phyloP scores from a whole-genome alignment of 2,888 invertebrate genomes.

The Eledone cirrhosa region DNA sequence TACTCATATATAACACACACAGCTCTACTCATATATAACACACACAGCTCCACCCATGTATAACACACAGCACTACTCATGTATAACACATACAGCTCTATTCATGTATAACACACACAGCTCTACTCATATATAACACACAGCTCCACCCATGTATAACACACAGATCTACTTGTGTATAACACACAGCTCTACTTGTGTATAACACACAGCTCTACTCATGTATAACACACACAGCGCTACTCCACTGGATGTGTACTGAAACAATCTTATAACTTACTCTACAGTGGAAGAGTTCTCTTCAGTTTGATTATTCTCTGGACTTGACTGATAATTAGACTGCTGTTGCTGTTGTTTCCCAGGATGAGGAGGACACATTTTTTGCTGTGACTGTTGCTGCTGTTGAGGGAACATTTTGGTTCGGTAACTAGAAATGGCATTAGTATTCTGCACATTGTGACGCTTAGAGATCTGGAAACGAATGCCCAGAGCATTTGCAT shows the following conservation, averaged over 20 bases:
- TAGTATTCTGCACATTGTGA: constrained; percentile 71
- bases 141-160: no score
- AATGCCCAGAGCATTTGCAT: constrained; percentile 60
- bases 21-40: no score
- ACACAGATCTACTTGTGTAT: no score
- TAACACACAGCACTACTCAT: no score
- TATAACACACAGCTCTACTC: no score
- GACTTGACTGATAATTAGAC: not conserved
- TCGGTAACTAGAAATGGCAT: constrained; percentile 32
- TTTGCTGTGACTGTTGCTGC: constrained; percentile 62
- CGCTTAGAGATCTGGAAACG: constrained; percentile 65
- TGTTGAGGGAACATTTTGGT: not conserved
- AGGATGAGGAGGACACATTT: constrained; percentile 70
- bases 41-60: no score
- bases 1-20: no score
- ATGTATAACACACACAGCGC: no score
- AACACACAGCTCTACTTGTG: no score
- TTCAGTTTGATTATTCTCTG: constrained; percentile 2
- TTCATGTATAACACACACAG: no score
- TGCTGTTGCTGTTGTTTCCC: constrained; percentile 3
- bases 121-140: no score
- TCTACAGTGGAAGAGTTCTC: not conserved
- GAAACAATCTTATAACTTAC: not conserved
- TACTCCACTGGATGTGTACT: not conserved
- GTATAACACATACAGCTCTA: no score